Base-by-base conservation (phyloP, 2,113 vertebrate species). In the Alouatta palliata region DNA sequence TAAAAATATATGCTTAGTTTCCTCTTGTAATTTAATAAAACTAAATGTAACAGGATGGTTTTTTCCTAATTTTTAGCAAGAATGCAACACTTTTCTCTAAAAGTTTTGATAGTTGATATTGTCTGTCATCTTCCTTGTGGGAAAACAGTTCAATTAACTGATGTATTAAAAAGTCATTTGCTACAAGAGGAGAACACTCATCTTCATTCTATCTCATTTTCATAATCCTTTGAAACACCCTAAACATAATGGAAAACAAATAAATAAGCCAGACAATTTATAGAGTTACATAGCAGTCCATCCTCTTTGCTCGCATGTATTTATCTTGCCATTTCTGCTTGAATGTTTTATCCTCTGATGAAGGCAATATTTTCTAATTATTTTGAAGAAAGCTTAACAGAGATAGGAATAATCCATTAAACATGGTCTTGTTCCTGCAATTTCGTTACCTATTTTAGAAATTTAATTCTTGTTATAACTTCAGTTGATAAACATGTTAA, bases 361-460 rank as follows among this genome's bases (percentile, higher is more conserved):
- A 76, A 97, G 61, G 61, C 64, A 82, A 19, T 88, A 52, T 81
- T 96, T 96, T 91, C 47, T 23, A 96, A 96, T 96, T 97, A 87
- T 88, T 87, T 96, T 96, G 81, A 96, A 90, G 91, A 68, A 95
- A 91, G 88, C 58, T 90, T 95, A 94, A 66, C 56, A 84, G 66
- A 92, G 82, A 95, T 94, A 96, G 56, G 35, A 95, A 87, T 91
- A 96, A 97, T 96, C 84, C 85, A 96, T 95, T 96, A 96, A 97
- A 91, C 96, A 93, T 49, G 71, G 80, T 61, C 61, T 87, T 94
- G 37, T 92, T 96, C 30, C 77, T 79, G 3, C n/a, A 93, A 47
- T 56, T 88, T 94, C 91, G 49, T 96, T 90, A 79, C 30, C 77
- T 77, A 40, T 77, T 93, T 10, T 70, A 94, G 71, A 96, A 97